Evolutionary conservation across 2,113 vertebrate species (phyloP), one percentile per base, ranked within the genome.

Genomic region (Hippocampus comes): DNA sequence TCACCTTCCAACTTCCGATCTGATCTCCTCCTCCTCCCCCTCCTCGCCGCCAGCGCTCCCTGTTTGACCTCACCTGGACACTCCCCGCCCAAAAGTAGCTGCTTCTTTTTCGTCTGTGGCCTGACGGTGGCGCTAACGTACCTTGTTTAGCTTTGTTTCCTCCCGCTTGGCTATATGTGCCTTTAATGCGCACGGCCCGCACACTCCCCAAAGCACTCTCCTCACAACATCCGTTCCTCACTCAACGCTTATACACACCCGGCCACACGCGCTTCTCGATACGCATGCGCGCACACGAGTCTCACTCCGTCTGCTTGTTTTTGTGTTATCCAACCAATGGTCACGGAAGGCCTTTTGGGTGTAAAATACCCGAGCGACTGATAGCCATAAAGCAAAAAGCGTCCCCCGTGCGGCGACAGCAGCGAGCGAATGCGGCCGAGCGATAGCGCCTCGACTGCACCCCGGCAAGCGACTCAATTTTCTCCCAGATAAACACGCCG

Each of bases 1-100:
- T 99, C 86, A 96, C 97, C 89, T 99, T 99, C 90, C 96, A 98
- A 89, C 91, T 99, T 90, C 97, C 97, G 67, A 96, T 98, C 90
- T 98, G 93, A 94, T 34, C 70, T 20, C 34, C 53, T 10, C 59
- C 34, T 1, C 3, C 0, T 70, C 65, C 11, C 21, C 48, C 71
- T 15, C 4, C 5, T 25, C 41, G 3, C 41, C 51, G 25, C 38
- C 56, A 17, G 57, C 68, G 23, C 66, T 23, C 63, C 41, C 60
- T 55, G 25, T 11, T 17, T 43, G 66, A 10, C 76, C 5, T 5
- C 57, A 27, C 5, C 34, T 1, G 12, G 30, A 57, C 66, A 48
- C 61, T 6, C 27, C 53, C 41, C 59, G 9, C 14, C 63, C 61
- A 42, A 11, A 64, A 64, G 63, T 64, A 65, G 41, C 42, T n/a